Evolutionary conservation across 2,888 invertebrate species (phyloP).

Genomic region (Chrysina gloriosa): DNA sequence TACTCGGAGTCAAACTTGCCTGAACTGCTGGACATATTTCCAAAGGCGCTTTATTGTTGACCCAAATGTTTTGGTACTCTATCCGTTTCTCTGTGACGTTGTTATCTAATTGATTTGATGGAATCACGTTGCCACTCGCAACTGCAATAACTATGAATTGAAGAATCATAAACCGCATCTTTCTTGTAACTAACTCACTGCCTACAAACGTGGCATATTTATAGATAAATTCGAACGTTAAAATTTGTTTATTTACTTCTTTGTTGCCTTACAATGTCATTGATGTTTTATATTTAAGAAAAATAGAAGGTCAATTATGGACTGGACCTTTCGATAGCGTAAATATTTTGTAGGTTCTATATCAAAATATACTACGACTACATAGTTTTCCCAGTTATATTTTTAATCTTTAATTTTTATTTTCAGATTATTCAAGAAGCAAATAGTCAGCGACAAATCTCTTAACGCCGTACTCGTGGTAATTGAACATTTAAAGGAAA

Average conservation of each 20-base stretch:
- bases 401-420: constrained; percentile 1
- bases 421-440: constrained; percentile 51
- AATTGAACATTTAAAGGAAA: constrained; percentile 62
- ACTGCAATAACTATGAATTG: not conserved
- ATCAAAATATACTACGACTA: not conserved
- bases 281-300: constrained; percentile 1
- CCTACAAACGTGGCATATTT: not conserved
- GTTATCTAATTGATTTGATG: not conserved
- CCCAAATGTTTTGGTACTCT: constrained; percentile 31
- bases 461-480: constrained; percentile 62
- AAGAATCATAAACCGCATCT: not conserved
- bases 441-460: constrained; percentile 64
- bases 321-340: not conserved
- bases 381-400: not conserved
- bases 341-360: not conserved
- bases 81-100: constrained; percentile 23
- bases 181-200: not conserved
- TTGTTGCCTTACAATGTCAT: not conserved
- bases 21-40: constrained; percentile 33
- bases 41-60: constrained; percentile 32
- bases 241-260: constrained; percentile 21
- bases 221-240: constrained; percentile 20
- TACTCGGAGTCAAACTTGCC: constrained; percentile 29
- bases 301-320: constrained; percentile 10
- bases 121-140: constrained; percentile 32